Evolutionary conservation across 1,140 invertebrate species (phyloP).

Genomic region (Potamilus streckersoni): DNA sequence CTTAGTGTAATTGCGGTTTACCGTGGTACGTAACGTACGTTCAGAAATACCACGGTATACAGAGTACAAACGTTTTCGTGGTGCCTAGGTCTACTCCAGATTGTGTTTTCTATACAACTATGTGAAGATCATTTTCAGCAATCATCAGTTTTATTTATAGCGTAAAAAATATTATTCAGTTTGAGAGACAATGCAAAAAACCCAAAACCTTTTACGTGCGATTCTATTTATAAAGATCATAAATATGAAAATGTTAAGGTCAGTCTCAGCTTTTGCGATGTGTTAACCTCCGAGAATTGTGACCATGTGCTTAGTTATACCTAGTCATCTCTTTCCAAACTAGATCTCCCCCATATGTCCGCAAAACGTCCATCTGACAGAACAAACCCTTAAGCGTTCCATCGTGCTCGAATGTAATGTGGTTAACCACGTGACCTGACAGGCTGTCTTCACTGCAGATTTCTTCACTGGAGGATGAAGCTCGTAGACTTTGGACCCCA

Average conservation of each 20-base stretch:
- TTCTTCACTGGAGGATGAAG: too few species aligned
- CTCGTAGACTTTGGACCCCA: too few species aligned
- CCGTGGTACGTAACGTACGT: too few species aligned
- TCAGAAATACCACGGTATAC: too few species aligned
- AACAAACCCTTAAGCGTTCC: constrained; percentile 23
- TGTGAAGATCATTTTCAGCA: too few species aligned
- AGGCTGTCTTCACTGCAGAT: too few species aligned
- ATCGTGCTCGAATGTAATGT: too few species aligned
- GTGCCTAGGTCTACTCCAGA: too few species aligned
- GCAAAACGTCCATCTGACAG: constrained; percentile 44
- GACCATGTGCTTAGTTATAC: constrained; percentile 9
- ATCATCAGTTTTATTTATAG: background rate
- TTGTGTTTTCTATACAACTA: too few species aligned
- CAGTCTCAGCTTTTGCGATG: background rate
- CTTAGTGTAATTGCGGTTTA: too few species aligned
- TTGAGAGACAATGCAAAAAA: background rate
- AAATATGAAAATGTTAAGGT: background rate
- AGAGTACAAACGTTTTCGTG: too few species aligned
- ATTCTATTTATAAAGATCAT: background rate
- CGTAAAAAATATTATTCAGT: background rate
- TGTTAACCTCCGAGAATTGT: background rate
- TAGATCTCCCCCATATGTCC: constrained; percentile 37
- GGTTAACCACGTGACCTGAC: too few species aligned
- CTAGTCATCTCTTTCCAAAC: constrained; percentile 45
- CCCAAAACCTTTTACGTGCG: background rate